Base-by-base conservation (phyloP, 2,797 vertebrate genomes). In the Ptychadena robeensis region DNA sequence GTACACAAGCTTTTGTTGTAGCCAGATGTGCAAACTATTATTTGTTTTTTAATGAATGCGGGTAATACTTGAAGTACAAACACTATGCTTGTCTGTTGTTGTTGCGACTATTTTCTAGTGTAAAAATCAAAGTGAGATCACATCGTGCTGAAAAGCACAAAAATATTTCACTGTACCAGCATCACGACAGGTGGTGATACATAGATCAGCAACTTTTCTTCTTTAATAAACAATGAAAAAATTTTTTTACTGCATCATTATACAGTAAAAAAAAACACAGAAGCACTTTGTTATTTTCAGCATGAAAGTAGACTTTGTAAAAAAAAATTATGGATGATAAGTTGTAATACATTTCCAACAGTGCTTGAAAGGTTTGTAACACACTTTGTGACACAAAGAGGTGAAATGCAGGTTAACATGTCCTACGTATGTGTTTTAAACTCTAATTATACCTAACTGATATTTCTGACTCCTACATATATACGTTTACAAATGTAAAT, bases 41-140 rank as follows among this genome's bases (percentile, higher is more conserved):
- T 35, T 12, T 27, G 32, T 38, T 27, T 38, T 27, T 28, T 44
- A 31, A 11, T 4, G 64, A 11, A 35, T 30, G 22, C 35, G 32
- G 18, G 18, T 31, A 12, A 10, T n/a, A 64, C 9, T 40, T 65
- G n/a, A 18, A 28, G 38, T 37, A 22, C 32, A 57, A 15, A 28
- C 32, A 74, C 9, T 32, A 61, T n/a, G 34, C n/a, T 35, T 27
- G 15, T 65, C 32, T 37, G 14, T 31, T 65, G 15, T 61, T 35
- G 8, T 31, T 66, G 40, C 38, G 32, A 67, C 31, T 48, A 48
- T 34, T 48, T 67, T 73, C 72, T 25, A 2, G 10, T 31, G 10
- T 66, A 32, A 63, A 65, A 65, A 76, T 61, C 27, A 65, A 65
- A 30, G 65, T 48, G n/a, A 77, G 28, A 66, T 66, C 38, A 67